These are phyloP conservation scores for Hassar affinis DNA, from an alignment of 2,113 vertebrate species.

Conservation along the genomic window DNA sequence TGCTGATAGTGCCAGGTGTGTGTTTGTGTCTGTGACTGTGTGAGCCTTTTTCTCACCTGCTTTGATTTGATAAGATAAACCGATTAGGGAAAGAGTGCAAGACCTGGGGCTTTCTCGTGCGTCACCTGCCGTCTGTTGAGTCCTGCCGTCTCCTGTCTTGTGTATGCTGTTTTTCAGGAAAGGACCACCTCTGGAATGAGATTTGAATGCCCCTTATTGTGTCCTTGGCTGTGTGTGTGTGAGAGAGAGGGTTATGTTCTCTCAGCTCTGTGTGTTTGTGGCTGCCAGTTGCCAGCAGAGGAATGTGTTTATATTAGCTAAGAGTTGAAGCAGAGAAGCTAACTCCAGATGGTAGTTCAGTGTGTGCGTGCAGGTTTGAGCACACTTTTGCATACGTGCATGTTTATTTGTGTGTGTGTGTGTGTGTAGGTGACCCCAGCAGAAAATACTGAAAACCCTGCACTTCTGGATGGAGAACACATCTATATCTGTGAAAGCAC, in stretches of 20 bases:
- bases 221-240: background rate
- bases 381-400: background rate
- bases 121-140: slow-evolving; percentile 22
- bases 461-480: background rate
- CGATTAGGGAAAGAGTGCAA: slow-evolving; percentile 32
- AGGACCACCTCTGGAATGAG: background rate
- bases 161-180: background rate
- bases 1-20: slow-evolving; percentile 1
- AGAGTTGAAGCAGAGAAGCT: slow-evolving; percentile 13
- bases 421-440: background rate
- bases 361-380: slow-evolving; percentile 10
- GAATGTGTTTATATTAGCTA: slow-evolving; percentile 44
- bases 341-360: slow-evolving; percentile 29
- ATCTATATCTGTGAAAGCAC: background rate
- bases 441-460: background rate
- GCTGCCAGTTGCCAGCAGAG: slow-evolving; percentile 32
- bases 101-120: background rate
- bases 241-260: background rate
- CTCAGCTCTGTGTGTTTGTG: slow-evolving; percentile 14
- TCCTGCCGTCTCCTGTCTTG: background rate
- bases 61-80: slow-evolving; percentile 44
- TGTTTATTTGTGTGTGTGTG: background rate
- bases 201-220: slow-evolving; percentile 43
- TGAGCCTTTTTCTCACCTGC: slow-evolving; percentile 50
- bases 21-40: slow-evolving; percentile 7